These are phyloP conservation scores for Zoanthus sansibaricus DNA, from an alignment of 92 coral and sea anemone species.

Conservation along the genomic window DNA sequence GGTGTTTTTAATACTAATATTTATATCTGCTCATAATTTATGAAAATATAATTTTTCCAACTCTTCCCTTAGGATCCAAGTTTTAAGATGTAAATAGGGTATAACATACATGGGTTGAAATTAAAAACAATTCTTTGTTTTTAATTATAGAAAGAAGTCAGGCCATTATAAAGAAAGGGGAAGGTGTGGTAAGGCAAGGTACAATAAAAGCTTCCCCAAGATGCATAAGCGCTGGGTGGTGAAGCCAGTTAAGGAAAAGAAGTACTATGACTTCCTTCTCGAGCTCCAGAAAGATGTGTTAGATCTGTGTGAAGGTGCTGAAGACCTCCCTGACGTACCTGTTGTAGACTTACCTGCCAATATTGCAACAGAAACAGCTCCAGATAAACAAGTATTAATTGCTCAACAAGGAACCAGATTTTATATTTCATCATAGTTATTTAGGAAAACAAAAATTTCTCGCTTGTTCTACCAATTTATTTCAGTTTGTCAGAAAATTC, in stretches of 20 bases:
- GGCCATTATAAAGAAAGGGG: slow-evolving; percentile 30
- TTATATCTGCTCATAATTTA: not conserved
- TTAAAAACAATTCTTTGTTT: not conserved
- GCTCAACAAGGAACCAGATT: slow-evolving; percentile 33
- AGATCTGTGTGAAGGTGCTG: slow-evolving; percentile 25
- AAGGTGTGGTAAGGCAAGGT: slow-evolving; percentile 32
- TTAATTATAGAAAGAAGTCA: slow-evolving; percentile 21
- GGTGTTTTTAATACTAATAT: not conserved
- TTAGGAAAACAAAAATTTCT: not conserved
- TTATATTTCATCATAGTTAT: not conserved
- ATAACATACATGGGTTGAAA: not conserved
- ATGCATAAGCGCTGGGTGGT: slow-evolving; percentile 44
- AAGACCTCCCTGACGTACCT: not conserved
- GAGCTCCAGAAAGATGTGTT: slow-evolving; percentile 23
- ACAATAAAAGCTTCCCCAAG: slow-evolving; percentile 40
- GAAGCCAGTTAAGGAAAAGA: slow-evolving; percentile 39
- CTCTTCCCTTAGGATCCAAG: not conserved
- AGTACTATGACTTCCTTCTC: slow-evolving; percentile 18
- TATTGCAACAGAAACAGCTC: slow-evolving; percentile 43
- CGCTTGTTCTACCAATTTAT: not conserved
- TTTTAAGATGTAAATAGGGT: not conserved
- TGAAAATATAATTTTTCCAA: not conserved
- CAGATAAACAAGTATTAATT: slow-evolving; percentile 31
- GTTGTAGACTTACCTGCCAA: slow-evolving; percentile 41
- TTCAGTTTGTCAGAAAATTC: slow-evolving; percentile 8